Base-by-base conservation (phyloP, 2,888 invertebrate species). In the Conus canariensis region DNA sequence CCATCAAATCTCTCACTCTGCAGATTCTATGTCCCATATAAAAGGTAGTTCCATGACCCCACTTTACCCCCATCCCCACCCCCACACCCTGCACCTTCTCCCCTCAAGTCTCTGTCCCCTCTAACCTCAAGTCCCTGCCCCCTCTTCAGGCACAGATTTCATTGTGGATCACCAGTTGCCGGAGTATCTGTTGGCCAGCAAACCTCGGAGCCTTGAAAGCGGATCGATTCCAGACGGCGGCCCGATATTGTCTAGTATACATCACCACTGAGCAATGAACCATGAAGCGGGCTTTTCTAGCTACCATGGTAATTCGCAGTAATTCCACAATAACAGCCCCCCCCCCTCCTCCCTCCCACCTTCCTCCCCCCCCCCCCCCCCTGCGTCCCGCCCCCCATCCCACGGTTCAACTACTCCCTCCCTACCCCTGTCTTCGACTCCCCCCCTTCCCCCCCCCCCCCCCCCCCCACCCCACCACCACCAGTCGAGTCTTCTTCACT, bases 211-310 rank as follows among this genome's bases (percentile, higher is more conserved):
- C 12, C 82, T 83, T 83, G 16, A 56, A 83, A 83, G 25, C 85
- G 8, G 85, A 60, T 85, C 85, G 85, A 85, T 85, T 60, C 60
- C 56, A 85, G 85, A 85, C 85, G 85, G 60, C 60, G 85, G 85
- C 85, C 85, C 12, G 60, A 85, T 59, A 85, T 85, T 85, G 85
- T 85, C 60, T 25, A 85, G 25, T 56, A 60, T 85, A 85, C 85
- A 85, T 85, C 85, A 85, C 85, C 85, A 22, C 77, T 22, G 25
- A 6, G 16, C 59, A 85, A 59, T 60, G 60, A 85, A 60, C n/a
- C 85, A 85, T 85, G 85, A 22, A 85, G 56, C 4, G 25, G 85
- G 60, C 85, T 60, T 59, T 85, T 59, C 59, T 25, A 25, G 85
- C 85, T 25, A 85, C 59, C 85, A 59, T 60, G 85, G 85, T 85